These are phyloP conservation scores for Anableps anableps DNA, from an alignment of 2,797 vertebrate species.

Conservation along the genomic window DNA sequence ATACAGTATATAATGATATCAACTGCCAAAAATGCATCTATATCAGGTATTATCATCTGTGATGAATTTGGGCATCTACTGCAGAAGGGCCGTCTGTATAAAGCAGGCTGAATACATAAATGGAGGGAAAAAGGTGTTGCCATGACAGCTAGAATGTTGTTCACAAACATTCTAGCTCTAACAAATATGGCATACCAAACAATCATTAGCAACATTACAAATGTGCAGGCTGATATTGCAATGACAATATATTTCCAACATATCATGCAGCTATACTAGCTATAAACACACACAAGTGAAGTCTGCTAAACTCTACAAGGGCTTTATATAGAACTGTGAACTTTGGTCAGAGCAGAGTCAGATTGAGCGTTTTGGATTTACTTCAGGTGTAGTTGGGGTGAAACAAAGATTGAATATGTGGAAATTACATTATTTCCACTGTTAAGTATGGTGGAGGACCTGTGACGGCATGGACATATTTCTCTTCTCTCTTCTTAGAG, in stretches of 20 bases:
- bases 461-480: neutral
- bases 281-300: neutral
- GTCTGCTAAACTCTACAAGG: neutral
- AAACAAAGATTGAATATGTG: neutral
- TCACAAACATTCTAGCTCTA: too few relatives aligned
- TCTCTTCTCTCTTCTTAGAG: neutral
- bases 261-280: neutral
- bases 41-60: too few relatives aligned
- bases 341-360: neutral
- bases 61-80: too few relatives aligned
- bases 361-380: neutral
- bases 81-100: too few relatives aligned
- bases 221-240: neutral
- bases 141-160: too few relatives aligned
- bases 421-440: neutral
- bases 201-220: neutral
- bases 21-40: too few relatives aligned
- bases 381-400: neutral
- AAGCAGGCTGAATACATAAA: too few relatives aligned
- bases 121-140: neutral
- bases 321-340: neutral
- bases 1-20: too few relatives aligned
- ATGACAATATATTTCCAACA: neutral
- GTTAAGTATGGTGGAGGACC: neutral
- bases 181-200: neutral